Percentiles rank a stretch among this genome's conserved stretches.
These are phyloP conservation scores for Leptestheria dahalacensis DNA, from an alignment of 1,140 invertebrate genomes.

Conservation along the genomic window DNA sequence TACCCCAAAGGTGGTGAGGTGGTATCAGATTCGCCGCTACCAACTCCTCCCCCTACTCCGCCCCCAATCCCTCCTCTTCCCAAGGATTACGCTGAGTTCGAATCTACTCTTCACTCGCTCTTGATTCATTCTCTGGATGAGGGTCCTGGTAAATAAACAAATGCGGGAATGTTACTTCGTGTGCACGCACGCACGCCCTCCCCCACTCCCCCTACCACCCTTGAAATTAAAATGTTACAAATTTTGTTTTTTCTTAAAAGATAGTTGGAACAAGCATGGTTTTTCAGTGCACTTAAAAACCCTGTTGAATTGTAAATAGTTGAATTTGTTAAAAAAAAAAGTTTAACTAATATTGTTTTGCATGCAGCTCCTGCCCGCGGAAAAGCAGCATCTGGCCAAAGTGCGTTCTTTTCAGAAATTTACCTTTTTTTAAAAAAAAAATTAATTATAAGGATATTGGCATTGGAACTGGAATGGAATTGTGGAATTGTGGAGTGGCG, in stretches of 20 bases:
- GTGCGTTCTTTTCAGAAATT: background rate
- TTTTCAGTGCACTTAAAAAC: too few relatives aligned
- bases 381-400: background rate
- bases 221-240: too few relatives aligned
- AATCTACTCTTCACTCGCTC: slow-evolving; percentile 12
- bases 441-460: too few relatives aligned
- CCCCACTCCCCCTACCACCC: too few relatives aligned
- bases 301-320: background rate
- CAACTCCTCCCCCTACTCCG: slow-evolving; percentile 5
- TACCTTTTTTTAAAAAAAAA: background rate
- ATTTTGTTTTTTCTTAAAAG: too few relatives aligned
- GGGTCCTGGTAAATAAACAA: background rate
- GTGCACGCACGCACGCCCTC: too few relatives aligned
- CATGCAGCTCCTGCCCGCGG: slow-evolving; percentile 6
- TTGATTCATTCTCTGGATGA: too few relatives aligned
- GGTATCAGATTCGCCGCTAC: background rate
- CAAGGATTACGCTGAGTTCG: slow-evolving; percentile 16
- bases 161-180: too few relatives aligned
- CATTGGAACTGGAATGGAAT: too few relatives aligned
- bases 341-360: slow-evolving; percentile 1
- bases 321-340: background rate
- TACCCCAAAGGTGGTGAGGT: background rate
- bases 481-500: too few relatives aligned
- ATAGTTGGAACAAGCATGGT: too few relatives aligned
- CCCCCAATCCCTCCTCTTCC: slow-evolving; percentile 15